Evolutionary conservation across 2,113 vertebrate species (phyloP).

Genomic region (Hyperoodon ampullatus): DNA sequence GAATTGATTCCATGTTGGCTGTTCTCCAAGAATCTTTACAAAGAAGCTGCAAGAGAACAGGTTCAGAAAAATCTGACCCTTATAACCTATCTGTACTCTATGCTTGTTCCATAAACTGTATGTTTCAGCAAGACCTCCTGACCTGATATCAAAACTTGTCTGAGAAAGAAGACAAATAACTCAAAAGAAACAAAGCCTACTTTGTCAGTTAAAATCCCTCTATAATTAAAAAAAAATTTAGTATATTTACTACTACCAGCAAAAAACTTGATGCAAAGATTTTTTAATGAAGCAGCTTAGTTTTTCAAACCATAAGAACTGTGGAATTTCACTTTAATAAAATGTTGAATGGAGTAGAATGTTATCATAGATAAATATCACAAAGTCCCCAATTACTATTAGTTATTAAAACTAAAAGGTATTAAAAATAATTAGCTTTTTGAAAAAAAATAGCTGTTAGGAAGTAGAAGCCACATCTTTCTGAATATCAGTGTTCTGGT

Average conservation of each 20-base stretch:
- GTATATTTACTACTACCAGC: not conserved
- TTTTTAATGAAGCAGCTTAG: not conserved
- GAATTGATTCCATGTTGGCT: slow-evolving; percentile 30
- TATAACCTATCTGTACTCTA: not conserved
- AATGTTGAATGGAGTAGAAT: not conserved
- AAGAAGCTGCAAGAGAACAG: not conserved
- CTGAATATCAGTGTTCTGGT: not conserved
- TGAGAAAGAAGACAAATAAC: not conserved
- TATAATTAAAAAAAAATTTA: not conserved
- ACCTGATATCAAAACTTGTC: not conserved
- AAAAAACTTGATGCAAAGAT: not conserved
- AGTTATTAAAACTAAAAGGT: not conserved
- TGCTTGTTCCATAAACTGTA: not conserved
- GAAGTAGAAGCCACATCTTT: not conserved
- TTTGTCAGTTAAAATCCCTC: not conserved
- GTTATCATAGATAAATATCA: not conserved
- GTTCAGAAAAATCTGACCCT: not conserved
- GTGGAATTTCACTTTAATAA: slow-evolving; percentile 8
- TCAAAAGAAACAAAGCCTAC: not conserved
- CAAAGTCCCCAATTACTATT: not conserved
- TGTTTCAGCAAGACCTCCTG: not conserved
- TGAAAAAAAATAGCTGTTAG: not conserved
- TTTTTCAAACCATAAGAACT: not conserved
- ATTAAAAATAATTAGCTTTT: not conserved
- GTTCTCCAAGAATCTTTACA: slow-evolving; percentile 35